These are phyloP conservation scores for Harpegnathos saltator DNA, from an alignment of 1,140 invertebrate species.

Conservation along the genomic window DNA sequence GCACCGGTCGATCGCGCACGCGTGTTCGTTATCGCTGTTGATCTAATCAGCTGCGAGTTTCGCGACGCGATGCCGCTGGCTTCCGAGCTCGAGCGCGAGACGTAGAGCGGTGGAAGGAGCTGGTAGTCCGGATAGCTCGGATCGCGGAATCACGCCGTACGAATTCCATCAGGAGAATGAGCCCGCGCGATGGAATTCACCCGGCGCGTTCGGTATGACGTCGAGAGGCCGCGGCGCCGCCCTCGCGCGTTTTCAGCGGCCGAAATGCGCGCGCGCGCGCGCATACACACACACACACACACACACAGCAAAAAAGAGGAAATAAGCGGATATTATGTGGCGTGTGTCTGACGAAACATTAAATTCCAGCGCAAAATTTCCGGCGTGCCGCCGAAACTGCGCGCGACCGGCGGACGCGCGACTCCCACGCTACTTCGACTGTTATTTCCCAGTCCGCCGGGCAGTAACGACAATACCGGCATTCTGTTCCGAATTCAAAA, in stretches of 20 bases:
- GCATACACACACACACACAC: too few species aligned
- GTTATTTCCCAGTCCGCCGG: slow-evolving; percentile 6
- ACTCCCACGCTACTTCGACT: slow-evolving; percentile 11
- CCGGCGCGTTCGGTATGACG: slow-evolving; percentile 31
- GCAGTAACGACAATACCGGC: background rate
- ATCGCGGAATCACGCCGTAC: background rate
- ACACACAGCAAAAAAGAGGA: too few species aligned
- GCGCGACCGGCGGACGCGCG: slow-evolving; percentile 15
- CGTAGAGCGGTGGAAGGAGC: too few species aligned
- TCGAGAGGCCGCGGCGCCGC: background rate
- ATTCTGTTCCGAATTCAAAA: slow-evolving; percentile 10
- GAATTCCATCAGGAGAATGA: slow-evolving; percentile 36
- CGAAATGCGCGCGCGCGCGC: too few species aligned
- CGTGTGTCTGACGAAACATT: slow-evolving; percentile 54
- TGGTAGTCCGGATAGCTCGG: too few species aligned
- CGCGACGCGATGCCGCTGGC: too few species aligned
- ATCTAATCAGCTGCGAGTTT: too few species aligned
- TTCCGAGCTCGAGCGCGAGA: too few species aligned
- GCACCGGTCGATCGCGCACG: too few species aligned
- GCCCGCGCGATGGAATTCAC: slow-evolving; percentile 18
- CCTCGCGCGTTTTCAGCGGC: background rate
- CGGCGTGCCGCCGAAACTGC: slow-evolving; percentile 19
- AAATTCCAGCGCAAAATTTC: slow-evolving; percentile 50
- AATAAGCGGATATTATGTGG: slow-evolving; percentile 33
- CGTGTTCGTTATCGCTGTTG: too few species aligned